Base-by-base conservation (phyloP, 1,140 invertebrate species). In the Campoletis sonorensis region DNA sequence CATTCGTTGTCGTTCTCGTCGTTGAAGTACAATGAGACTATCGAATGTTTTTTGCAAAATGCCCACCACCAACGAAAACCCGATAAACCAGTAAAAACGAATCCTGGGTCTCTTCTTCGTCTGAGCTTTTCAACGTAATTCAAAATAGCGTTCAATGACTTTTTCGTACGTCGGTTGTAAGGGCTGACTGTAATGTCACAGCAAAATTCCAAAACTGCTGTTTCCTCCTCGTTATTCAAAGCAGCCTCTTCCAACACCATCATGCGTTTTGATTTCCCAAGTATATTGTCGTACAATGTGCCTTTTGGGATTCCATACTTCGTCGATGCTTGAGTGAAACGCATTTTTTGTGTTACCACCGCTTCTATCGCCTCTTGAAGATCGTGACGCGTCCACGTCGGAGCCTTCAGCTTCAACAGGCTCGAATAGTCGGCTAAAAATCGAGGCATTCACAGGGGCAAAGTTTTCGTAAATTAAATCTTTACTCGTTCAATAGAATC, bases 41-140 rank as follows among this genome's bases (percentile, higher is more conserved):
- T 95, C 67, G 94, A 95, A 90, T 96, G 94, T 86, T 96, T 96
- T 88, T 96, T 96, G 91, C 95, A 96, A 85, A 96, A 96, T 0
- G 95, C 95, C 95, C 95, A 96, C 95, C 95, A 96, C 95, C 95
- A 96, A 23, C 95, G 89, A 85, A 96, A 96, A 2, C 95, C 95
- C 10, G 94, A 93, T 10, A 95, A 90, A 7, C 95, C 95, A 61
- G 93, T 93, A 83, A 96, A 95, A 27, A 92, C 88, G 86, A 96
- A 96, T 79, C 91, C 92, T 0, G 95, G 94, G 81, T 95, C 94
- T 79, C 94, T 92, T 21, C 88, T 89, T 68, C 93, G 92, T 82
- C 93, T 91, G 33, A 96, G 85, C 82, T 93, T 94, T 83, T 95
- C 94, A 18, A 96, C 95, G 84, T 93, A 96, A 45, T 91, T 90